Evolutionary conservation across 2,888 invertebrate genomes (phyloP).

Genomic region (Rotaria magnacalcarata): DNA sequence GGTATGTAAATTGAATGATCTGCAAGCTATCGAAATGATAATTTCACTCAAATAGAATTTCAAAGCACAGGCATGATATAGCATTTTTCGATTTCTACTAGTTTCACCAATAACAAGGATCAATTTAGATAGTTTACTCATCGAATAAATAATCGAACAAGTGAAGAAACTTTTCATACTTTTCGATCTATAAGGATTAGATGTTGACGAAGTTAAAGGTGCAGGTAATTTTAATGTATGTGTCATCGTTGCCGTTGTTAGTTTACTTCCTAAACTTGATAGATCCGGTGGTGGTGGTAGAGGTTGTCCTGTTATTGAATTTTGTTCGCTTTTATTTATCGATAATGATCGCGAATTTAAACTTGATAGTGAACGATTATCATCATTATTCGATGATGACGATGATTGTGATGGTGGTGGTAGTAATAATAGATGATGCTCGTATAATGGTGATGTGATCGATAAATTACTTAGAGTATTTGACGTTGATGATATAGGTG

Average conservation of each 20-base stretch:
- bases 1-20: too few relatives aligned
- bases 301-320: background rate
- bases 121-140: too few relatives aligned
- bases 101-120: too few relatives aligned
- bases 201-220: background rate
- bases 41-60: too few relatives aligned
- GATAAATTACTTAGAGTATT: background rate
- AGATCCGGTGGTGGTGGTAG: conserved; percentile 32
- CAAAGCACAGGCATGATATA: too few relatives aligned
- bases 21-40: too few relatives aligned
- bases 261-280: conserved; percentile 23
- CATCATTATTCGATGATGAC: background rate
- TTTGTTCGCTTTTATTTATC: background rate
- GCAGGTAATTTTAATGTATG: conserved; percentile 11
- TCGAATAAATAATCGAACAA: too few relatives aligned
- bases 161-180: background rate
- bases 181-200: background rate
- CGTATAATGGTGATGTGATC: background rate
- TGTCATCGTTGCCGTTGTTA: background rate
- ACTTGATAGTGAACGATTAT: background rate
- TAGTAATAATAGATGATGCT: background rate
- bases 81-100: too few relatives aligned
- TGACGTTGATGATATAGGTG: background rate
- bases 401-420: background rate
- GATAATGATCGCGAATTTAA: background rate